Base-by-base conservation (phyloP, 92 coral and sea anemone genomes). In the Desmophyllum pertusum region DNA sequence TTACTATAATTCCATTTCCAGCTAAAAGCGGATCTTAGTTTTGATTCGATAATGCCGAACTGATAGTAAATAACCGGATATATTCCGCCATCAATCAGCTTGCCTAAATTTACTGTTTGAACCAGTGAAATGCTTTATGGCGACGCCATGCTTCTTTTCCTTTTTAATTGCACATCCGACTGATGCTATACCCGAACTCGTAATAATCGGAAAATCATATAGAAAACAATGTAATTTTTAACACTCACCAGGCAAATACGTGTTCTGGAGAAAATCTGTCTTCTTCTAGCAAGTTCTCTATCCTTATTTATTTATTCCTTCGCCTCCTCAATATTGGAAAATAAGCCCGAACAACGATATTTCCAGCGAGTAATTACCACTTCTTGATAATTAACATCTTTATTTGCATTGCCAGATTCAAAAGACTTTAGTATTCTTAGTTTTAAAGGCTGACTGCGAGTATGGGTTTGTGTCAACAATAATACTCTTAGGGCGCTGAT, bases 341-440 rank as follows among this genome's bases (percentile, higher is more conserved):
- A 18, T 9, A 55, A 5, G 21, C 70, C 39, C 11, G 17, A 67
- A 75, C 53, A 43, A 40, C 40, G 25, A 10, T 17, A 36, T 36
- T 36, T 19, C 10, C 21, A 35, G 39, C 17, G 27, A 33, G 25
- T 1, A 41, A 59, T 78, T 59, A 78, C 30, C 31, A 79, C 83
- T 33, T 64, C 50, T 8, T 10, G 68, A 10, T 11, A 76, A 55
- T 39, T 64, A 70, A 42, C 43, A 10, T 63, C 72, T 19, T 30
- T 5, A 79, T 42, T 41, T 78, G 51, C 51, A 29, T 41, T 79
- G 71, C 43, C 33, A 77, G 40, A 61, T 59, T 39, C 53, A 77
- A 76, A 37, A 63, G 23, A 14, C 50, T 61, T 38, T 31, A 31
- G 21, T 19, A 31, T 35, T 10, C 21, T 15, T 23, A 65, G 71